Evolutionary conservation across 2,888 invertebrate species (phyloP).

Genomic region (Ligdia adustata): DNA sequence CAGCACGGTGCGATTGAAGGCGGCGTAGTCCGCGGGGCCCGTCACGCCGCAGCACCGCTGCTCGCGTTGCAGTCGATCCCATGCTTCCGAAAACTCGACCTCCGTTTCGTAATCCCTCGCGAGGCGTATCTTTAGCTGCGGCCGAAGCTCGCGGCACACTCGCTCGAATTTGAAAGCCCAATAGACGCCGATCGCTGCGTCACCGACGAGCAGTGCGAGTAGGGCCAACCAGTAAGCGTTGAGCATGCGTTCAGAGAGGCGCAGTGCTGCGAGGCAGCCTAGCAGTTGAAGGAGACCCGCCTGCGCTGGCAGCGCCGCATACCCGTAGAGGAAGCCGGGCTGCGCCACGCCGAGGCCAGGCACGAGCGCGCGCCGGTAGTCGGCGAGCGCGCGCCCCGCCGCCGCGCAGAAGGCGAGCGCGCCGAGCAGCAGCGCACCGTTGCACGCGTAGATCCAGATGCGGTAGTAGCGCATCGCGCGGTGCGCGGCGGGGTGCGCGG

Average conservation of each 20-base stretch:
- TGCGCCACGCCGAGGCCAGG: slow-evolving; percentile 91
- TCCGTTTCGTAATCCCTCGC: slow-evolving; percentile 89
- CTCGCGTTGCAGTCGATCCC: slow-evolving; percentile 90
- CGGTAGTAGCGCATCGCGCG: slow-evolving; percentile 91
- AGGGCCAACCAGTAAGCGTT: slow-evolving; percentile 93
- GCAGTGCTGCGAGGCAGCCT: slow-evolving; percentile 92
- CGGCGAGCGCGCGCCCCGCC: slow-evolving; percentile 88
- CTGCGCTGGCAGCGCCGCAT: slow-evolving; percentile 91
- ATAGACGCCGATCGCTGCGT: slow-evolving; percentile 92
- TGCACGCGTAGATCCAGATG: slow-evolving; percentile 97
- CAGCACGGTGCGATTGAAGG: slow-evolving; percentile 68
- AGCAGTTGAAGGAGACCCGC: slow-evolving; percentile 88
- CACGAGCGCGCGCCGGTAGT: slow-evolving; percentile 88
- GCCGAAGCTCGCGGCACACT: slow-evolving; percentile 89
- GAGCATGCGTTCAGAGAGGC: slow-evolving; percentile 91
- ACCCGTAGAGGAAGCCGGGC: slow-evolving; percentile 93
- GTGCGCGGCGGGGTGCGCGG: slow-evolving; percentile 82
- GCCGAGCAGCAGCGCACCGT: slow-evolving; percentile 92
- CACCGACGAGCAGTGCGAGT: slow-evolving; percentile 91
- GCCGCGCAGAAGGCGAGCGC: slow-evolving; percentile 92
- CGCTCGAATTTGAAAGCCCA: slow-evolving; percentile 93
- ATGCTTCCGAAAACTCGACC: slow-evolving; percentile 88
- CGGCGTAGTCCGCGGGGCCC: slow-evolving; percentile 82
- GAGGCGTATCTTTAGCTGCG: slow-evolving; percentile 85
- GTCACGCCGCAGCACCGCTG: slow-evolving; percentile 92